Evolutionary conservation across 2,797 vertebrate genomes (phyloP).

Genomic region (Merluccius polli): DNA sequence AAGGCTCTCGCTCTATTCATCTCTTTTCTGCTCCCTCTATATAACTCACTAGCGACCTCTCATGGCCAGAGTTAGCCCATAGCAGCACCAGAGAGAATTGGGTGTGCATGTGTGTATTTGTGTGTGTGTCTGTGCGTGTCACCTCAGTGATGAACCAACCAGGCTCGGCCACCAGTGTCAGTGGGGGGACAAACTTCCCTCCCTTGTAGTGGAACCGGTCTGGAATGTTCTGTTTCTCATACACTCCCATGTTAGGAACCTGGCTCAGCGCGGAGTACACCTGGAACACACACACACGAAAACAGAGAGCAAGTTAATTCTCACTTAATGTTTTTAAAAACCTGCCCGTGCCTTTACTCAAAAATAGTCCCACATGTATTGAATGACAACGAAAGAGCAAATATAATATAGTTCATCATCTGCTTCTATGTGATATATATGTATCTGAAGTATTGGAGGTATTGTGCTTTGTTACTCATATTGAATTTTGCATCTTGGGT

Average conservation of each 20-base stretch:
- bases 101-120: neutral
- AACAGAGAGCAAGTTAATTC: neutral
- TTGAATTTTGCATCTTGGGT: no score
- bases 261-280: slow-evolving; percentile 73
- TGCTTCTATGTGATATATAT: no score
- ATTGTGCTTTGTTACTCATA: no score
- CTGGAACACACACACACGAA: slow-evolving; percentile 57
- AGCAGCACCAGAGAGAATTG: neutral
- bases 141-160: slow-evolving; percentile 94
- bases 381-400: no score
- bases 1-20: no score
- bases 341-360: no score
- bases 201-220: slow-evolving; percentile 84
- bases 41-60: neutral
- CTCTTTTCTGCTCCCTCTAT: no score
- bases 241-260: slow-evolving; percentile 81
- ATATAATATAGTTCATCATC: no score
- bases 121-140: slow-evolving; percentile 28
- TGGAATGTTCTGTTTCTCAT: slow-evolving; percentile 78
- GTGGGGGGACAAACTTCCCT: slow-evolving; percentile 85
- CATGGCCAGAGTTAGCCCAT: neutral
- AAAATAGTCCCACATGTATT: no score
- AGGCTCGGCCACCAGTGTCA: slow-evolving; percentile 87
- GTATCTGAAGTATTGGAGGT: no score
- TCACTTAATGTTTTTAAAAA: no score